These are phyloP conservation scores for Trinectes maculatus DNA, from an alignment of 2,113 vertebrate species.

Conservation along the genomic window DNA sequence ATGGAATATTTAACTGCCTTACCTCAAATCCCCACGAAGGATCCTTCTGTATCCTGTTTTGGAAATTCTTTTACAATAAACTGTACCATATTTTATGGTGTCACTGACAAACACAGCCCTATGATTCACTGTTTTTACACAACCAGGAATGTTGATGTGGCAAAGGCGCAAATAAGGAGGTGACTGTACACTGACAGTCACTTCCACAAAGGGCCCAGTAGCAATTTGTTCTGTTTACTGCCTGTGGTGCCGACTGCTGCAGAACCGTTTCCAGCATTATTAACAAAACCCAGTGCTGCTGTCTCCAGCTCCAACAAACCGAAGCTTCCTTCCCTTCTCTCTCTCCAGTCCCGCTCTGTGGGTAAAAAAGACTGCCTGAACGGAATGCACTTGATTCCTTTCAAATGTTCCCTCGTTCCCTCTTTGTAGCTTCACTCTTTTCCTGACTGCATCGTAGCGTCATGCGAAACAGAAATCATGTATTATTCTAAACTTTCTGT, in stretches of 20 bases:
- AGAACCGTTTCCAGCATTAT: conserved; percentile 43
- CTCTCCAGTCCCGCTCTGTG: not conserved
- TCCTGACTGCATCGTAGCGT: conserved; percentile 9
- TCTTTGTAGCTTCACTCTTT: conserved; percentile 14
- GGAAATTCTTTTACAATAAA: conserved; percentile 38
- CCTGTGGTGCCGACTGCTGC: conserved; percentile 40
- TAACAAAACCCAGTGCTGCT: conserved; percentile 44
- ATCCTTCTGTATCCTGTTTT: conserved; percentile 33
- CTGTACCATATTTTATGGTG: conserved; percentile 41
- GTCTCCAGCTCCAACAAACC: conserved; percentile 46
- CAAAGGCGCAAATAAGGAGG: conserved; percentile 21
- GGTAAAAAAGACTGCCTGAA: conserved; percentile 49
- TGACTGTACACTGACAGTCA: conserved; percentile 14
- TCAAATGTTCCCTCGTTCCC: conserved; percentile 40
- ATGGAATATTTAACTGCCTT: conserved; percentile 20
- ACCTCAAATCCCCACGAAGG: conserved; percentile 34
- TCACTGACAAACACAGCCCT: conserved; percentile 1
- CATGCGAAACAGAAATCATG: conserved; percentile 7
- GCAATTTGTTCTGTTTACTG: conserved; percentile 50
- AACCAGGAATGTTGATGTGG: not conserved
- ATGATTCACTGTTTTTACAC: conserved; percentile 30
- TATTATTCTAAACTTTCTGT: not conserved
- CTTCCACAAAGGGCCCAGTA: conserved; percentile 26
- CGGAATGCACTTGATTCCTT: conserved; percentile 51
- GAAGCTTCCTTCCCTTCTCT: conserved; percentile 24